A percentile compares a stretch with the other conserved stretches of the same genome.
These are phyloP conservation scores for Iphiclides podalirius DNA, from an alignment of 2,888 invertebrate species.

Conservation along the genomic window DNA sequence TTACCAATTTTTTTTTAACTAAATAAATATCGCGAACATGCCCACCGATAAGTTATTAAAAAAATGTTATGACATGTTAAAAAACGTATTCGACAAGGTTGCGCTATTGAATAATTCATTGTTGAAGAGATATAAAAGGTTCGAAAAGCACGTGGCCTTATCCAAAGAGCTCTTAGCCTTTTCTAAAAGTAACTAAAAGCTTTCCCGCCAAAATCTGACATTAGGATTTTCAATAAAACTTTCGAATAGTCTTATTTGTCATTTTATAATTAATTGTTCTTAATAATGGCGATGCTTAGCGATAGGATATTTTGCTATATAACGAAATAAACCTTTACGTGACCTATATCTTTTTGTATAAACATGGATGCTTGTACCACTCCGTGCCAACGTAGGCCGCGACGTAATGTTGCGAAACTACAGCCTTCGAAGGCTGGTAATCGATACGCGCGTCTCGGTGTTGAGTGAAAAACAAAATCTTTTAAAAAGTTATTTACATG, in stretches of 20 bases:
- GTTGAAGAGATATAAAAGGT: too few relatives aligned
- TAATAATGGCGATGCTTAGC: too few relatives aligned
- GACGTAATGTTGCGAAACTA: constrained; percentile 43
- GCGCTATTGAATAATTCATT: too few relatives aligned
- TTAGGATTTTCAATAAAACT: too few relatives aligned
- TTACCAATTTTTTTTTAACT: background rate
- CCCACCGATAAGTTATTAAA: too few relatives aligned
- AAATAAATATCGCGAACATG: background rate
- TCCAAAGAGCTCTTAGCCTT: background rate
- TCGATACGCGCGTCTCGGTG: constrained; percentile 53
- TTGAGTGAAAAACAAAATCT: constrained; percentile 20
- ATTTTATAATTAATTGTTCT: too few relatives aligned
- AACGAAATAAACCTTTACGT: constrained; percentile 4
- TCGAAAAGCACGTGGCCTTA: background rate
- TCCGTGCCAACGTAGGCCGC: constrained; percentile 37
- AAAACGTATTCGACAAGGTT: too few relatives aligned
- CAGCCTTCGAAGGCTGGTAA: constrained; percentile 37
- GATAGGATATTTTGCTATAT: too few relatives aligned
- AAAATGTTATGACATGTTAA: too few relatives aligned
- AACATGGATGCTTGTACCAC: constrained; percentile 38
- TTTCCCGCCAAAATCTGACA: background rate
- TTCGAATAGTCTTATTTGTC: too few relatives aligned
- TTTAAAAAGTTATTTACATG: constrained; percentile 23
- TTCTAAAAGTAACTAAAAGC: background rate
- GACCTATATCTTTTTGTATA: constrained; percentile 29